phyloP scores from a whole-genome alignment of 2,113 vertebrate genomes.

The Orientallactaga bullata region DNA sequence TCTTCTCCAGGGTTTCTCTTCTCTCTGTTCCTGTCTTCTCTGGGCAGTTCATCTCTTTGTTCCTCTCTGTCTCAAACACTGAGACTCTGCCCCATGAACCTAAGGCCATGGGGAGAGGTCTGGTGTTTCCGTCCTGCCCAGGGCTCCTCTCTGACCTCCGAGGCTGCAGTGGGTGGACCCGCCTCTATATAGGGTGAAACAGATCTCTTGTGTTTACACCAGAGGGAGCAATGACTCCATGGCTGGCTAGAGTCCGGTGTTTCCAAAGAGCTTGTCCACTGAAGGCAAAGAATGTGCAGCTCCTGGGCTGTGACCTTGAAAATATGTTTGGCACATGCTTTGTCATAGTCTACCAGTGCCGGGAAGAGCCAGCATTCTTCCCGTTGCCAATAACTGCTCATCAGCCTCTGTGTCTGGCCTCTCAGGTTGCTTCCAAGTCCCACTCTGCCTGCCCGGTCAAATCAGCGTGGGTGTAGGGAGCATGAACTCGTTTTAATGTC shows the following conservation, averaged over 20 bases:
- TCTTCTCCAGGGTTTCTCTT: conserved; percentile 37
- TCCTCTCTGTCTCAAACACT: conserved; percentile 5
- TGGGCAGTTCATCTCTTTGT: neutral
- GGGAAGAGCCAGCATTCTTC: conserved; percentile 54
- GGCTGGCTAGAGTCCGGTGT: conserved; percentile 22
- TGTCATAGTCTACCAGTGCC: neutral
- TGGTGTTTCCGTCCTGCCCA: neutral
- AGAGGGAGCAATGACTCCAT: conserved; percentile 88
- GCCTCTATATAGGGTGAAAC: neutral
- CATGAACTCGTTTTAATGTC: conserved; percentile 74
- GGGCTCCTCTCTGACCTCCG: neutral
- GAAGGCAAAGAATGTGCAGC: conserved; percentile 14
- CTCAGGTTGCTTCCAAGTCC: conserved; percentile 66
- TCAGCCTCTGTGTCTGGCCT: conserved; percentile 27
- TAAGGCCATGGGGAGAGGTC: neutral
- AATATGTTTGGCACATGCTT: neutral
- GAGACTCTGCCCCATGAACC: neutral
- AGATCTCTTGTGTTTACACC: conserved; percentile 81
- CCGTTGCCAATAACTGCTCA: conserved; percentile 48
- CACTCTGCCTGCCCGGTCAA: conserved; percentile 55
- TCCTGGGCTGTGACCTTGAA: neutral
- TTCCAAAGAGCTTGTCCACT: conserved; percentile 36
- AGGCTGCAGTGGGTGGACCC: neutral
- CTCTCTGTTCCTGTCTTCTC: neutral
- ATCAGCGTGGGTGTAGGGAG: conserved; percentile 62